Percentiles rank a stretch among this genome's conserved stretches.
phyloP scores from a whole-genome alignment of 1,140 invertebrate species.

The Scaptodrosophila lebanonensis region DNA sequence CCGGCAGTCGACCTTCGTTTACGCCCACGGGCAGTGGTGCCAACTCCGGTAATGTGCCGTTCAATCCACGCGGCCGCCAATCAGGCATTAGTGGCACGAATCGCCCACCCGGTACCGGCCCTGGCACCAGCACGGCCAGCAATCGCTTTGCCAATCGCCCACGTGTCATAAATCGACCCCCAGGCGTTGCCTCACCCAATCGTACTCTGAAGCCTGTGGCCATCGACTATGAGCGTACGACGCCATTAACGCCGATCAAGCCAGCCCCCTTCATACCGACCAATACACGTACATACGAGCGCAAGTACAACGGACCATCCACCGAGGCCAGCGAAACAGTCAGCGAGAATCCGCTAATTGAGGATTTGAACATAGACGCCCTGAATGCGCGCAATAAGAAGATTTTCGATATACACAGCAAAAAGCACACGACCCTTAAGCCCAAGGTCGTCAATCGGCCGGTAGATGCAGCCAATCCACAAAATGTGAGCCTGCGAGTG shows the following conservation, averaged over 20 bases:
- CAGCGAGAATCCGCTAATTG: constrained; percentile 66
- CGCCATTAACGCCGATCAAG: constrained; percentile 56
- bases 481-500: constrained; percentile 1
- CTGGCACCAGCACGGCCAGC: neutral
- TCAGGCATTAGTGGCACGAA: constrained; percentile 1
- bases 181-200: constrained; percentile 51
- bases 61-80: constrained; percentile 36
- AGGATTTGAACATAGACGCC: constrained; percentile 77
- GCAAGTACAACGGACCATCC: constrained; percentile 68
- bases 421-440: constrained; percentile 72
- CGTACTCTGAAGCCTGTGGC: constrained; percentile 59
- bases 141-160: constrained; percentile 59
- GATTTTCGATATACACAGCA: constrained; percentile 78
- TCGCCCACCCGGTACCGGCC: constrained; percentile 14
- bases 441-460: constrained; percentile 40
- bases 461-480: constrained; percentile 7
- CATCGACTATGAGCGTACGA: constrained; percentile 60
- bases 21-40: constrained; percentile 15
- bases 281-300: constrained; percentile 66
- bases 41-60: constrained; percentile 50
- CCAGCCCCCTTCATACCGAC: constrained; percentile 66
- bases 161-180: constrained; percentile 62
- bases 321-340: constrained; percentile 46
- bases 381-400: constrained; percentile 79
- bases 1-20: constrained; percentile 47